Evolutionary conservation across 1,140 invertebrate species (phyloP).

Genomic region (Drosophila ercepeae): DNA sequence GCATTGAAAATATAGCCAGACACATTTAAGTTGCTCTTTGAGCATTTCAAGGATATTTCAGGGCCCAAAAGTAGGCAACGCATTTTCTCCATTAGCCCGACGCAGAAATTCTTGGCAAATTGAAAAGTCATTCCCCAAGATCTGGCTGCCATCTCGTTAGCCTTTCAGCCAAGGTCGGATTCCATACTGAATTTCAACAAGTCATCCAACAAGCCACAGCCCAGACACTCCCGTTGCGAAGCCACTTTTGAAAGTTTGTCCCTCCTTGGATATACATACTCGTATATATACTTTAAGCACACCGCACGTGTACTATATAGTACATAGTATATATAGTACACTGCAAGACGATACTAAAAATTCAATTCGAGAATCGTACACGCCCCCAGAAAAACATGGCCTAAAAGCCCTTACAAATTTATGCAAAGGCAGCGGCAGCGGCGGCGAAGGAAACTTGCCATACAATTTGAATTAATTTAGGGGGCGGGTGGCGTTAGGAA

Average conservation of each 20-base stretch:
- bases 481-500: not conserved
- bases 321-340: not conserved
- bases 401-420: constrained; percentile 60
- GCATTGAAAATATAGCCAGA: constrained; percentile 6
- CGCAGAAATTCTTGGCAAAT: constrained; percentile 14
- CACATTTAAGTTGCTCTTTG: not conserved
- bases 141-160: not conserved
- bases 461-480: constrained; percentile 51
- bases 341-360: constrained; percentile 50
- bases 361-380: constrained; percentile 54
- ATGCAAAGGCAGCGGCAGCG: constrained; percentile 37
- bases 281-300: not conserved
- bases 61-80: constrained; percentile 18
- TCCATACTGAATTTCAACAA: constrained; percentile 30
- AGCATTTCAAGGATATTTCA: constrained; percentile 22
- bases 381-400: constrained; percentile 12
- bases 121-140: constrained; percentile 35
- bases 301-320: too few relatives aligned
- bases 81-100: constrained; percentile 5
- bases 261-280: constrained; percentile 9
- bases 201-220: constrained; percentile 35
- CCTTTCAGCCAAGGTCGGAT: constrained; percentile 28
- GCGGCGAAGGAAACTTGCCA: constrained; percentile 27
- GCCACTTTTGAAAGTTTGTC: constrained; percentile 41
- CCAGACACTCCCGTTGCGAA: constrained; percentile 14